Evolutionary conservation across 2,113 vertebrate species (phyloP), one percentile per base, ranked within the genome.

Genomic region (Microcebus murinus): DNA sequence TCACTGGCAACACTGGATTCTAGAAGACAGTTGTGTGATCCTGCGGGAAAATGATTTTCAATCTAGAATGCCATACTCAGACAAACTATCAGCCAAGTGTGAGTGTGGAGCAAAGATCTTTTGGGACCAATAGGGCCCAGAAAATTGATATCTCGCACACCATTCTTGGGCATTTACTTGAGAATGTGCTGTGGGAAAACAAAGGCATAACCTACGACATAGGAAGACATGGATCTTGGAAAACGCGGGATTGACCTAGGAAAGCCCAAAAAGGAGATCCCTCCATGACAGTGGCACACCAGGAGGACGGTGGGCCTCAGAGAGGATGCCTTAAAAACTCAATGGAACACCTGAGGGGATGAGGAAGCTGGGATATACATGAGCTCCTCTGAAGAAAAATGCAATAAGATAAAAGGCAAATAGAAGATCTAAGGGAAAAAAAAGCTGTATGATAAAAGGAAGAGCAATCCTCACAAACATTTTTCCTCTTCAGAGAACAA

Each of bases 401-500:
- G 59, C 55, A 82, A 52, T 7, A 61, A 65, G 9, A 71, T 34
- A 57, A 65, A 76, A 94, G 25, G 55, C 31, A 90, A 76, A 70
- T 8, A 55, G 88, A 89, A 82, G 76, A 55, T 18, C 4, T 34
- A 27, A 31, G 14, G 45, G 1, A 1, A 67, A 67, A 39, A 31
- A 45, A 36, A 36, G 1, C 1, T 42, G 9, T 34, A 61, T 27
- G n/a, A 25, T 48, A 31, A 83, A 73, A 63, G 39, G 61, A 77
- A 73, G n/a, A 63, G 27, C 45, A 42, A 31, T 27, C 20, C 61
- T 82, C 63, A 68, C 2, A 55, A 52, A 76, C 34, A 36, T 67
- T 89, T 93, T 76, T 34, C 31, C 48, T 96, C 59, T 71, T 71
- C n/a, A 48, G 85, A 94, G 57, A 65, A 74, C 39, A 87, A 13